Conservation (phyloP, 23 tunicate species). For the Clavelina lepadiformis region DNA sequence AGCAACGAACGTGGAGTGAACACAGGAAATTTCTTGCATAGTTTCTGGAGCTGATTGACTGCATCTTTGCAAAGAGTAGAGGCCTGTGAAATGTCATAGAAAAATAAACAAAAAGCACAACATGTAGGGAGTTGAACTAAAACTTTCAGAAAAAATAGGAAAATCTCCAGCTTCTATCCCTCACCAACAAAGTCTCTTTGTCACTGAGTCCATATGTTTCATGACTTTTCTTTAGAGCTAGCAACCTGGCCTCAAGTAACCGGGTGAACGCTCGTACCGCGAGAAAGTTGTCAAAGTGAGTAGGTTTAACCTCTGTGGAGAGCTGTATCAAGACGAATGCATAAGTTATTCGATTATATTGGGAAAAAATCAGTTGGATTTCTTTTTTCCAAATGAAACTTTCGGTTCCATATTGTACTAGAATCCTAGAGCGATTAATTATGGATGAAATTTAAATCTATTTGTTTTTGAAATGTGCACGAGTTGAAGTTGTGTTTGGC, state of each 20-base stretch:
- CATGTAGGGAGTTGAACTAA: neutral
- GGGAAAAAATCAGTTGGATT: no score
- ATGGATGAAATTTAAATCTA: no score
- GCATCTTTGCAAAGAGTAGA: constrained; percentile 10
- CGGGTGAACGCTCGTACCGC: constrained; percentile 40
- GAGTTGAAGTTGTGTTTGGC: no score
- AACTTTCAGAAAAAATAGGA: neutral
- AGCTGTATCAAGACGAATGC: constrained; percentile 31
- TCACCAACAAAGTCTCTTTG: constrained; percentile 38
- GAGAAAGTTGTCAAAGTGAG: constrained; percentile 41
- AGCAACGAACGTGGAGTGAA: constrained; percentile 41
- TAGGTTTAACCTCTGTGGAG: constrained; percentile 24
- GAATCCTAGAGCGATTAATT: no score
- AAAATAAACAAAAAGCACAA: neutral
- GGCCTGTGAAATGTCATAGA: neutral
- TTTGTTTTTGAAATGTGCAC: no score
- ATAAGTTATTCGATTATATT: no score
- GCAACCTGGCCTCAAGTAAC: constrained; percentile 45
- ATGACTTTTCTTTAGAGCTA: constrained; percentile 5
- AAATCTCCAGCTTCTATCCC: neutral
- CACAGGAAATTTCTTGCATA: constrained; percentile 56
- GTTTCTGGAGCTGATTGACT: constrained; percentile 3
- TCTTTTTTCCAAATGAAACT: no score
- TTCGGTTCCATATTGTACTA: no score
- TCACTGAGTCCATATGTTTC: constrained; percentile 25